These are phyloP conservation scores for Psilopsiagon aurifrons DNA, from an alignment of 2,113 vertebrate species.

Conservation along the genomic window DNA sequence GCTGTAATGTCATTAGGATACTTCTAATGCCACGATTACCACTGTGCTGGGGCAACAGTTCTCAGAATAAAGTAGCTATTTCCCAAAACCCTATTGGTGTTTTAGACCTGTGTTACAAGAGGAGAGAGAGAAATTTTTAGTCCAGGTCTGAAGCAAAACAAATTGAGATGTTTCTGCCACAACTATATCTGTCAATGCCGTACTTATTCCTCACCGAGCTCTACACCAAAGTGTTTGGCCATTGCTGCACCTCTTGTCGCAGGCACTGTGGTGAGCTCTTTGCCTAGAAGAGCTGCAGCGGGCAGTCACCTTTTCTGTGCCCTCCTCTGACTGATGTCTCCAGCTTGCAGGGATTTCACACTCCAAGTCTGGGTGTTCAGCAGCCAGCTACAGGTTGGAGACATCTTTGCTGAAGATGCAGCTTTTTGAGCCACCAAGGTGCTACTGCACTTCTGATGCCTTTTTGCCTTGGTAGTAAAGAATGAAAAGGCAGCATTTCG, in stretches of 20 bases:
- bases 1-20: background rate
- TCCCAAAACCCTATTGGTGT: background rate
- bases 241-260: background rate
- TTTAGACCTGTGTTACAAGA: background rate
- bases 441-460: background rate
- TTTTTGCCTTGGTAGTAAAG: background rate
- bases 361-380: background rate
- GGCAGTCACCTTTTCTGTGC: background rate
- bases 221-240: background rate
- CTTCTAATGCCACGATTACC: background rate
- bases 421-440: background rate
- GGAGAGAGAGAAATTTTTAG: background rate
- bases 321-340: background rate
- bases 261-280: accelerated
- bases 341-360: background rate
- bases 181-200: background rate
- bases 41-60: background rate
- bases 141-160: background rate
- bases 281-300: background rate
- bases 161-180: background rate
- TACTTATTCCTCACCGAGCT: background rate
- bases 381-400: background rate
- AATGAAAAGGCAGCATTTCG: background rate
- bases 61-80: background rate
- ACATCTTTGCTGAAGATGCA: background rate